Base-by-base conservation (phyloP, 1,140 invertebrate species). In the Caenorhabditis tropicalis region DNA sequence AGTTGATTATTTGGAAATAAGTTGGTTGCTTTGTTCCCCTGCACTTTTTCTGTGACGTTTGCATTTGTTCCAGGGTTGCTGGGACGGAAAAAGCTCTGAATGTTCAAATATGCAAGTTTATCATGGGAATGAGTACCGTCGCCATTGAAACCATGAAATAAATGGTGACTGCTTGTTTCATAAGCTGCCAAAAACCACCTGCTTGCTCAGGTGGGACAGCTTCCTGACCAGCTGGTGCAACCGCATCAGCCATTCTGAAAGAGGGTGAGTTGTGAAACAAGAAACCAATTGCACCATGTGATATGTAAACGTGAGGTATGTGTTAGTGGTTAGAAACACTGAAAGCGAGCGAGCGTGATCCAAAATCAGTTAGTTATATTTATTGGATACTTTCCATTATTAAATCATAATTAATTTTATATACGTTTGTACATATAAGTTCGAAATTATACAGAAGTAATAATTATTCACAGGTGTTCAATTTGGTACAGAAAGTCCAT, bases 221-320 rank as follows among this genome's bases (percentile, higher is more conserved):
- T 15, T 43, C 60, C 19, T 31, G 60, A 36, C 12, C 65, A 43
- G 65, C 65, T 24, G 65, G 65, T 43, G 36, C 65, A 74, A 74
- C 65, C 43, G 65, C 65, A n/a, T 74, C 65, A n/a, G 65, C 65
- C 65, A 74, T 74, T 21, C 65, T 74, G n/a, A 21, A 31, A 74
- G 10, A n/a, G 33, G 12, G 65, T 24, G 6, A 58, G 36, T 24
- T 3, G 10, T 21, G 36, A 6, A 43, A 43, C n/a, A 74, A 27
- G 5, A 58, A 29, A 24, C 24, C 24, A 58, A 58, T n/a, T n/a
- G n/a, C n/a, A n/a, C n/a, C n/a, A n/a, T n/a, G n/a, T n/a, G n/a
- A n/a, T n/a, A n/a, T n/a, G n/a, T n/a, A n/a, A n/a, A n/a, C n/a
- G n/a, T n/a, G n/a, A n/a, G 2, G 7, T 12, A 24, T 27, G 7